Conservation (phyloP, 2,888 invertebrate species). For the Chalcosyrphus nemorum region DNA sequence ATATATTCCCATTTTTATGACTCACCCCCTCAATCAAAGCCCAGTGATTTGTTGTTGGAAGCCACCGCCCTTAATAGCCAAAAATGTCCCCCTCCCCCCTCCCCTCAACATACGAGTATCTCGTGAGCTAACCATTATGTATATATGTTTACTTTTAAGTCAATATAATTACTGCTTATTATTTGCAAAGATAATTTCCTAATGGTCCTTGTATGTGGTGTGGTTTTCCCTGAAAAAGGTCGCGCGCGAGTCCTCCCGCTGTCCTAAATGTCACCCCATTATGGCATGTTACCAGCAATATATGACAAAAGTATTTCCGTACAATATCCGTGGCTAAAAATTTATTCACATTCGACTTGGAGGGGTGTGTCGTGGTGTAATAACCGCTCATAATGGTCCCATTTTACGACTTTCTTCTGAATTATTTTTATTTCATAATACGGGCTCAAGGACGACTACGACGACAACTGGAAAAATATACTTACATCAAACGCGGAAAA, state of each 20-base stretch:
- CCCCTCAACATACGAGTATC: too few relatives aligned
- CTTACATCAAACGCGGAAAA: slow-evolving; percentile 42
- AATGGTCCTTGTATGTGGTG: slow-evolving; percentile 38
- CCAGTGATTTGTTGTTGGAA: slow-evolving; percentile 4
- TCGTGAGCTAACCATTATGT: slow-evolving; percentile 10
- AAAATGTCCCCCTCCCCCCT: background rate
- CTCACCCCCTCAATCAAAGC: background rate
- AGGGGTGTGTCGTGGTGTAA: slow-evolving; percentile 59
- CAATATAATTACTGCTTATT: slow-evolving; percentile 61
- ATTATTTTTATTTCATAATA: slow-evolving; percentile 56
- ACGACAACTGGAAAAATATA: background rate
- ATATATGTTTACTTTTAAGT: slow-evolving; percentile 47
- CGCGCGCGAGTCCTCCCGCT: background rate
- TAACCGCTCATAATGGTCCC: slow-evolving; percentile 63
- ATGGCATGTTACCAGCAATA: slow-evolving; percentile 51
- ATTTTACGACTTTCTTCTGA: slow-evolving; percentile 61
- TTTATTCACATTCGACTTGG: slow-evolving; percentile 59
- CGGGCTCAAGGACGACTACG: background rate
- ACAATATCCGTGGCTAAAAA: slow-evolving; percentile 62
- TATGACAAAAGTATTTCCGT: slow-evolving; percentile 57
- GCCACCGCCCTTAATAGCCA: background rate
- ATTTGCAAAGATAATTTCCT: slow-evolving; percentile 63
- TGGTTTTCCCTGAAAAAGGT: background rate
- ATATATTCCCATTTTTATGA: slow-evolving; percentile 1
- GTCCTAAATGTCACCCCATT: slow-evolving; percentile 58